Evolutionary conservation across 2,888 invertebrate genomes (phyloP).

Genomic region (Oscheius onirici): DNA sequence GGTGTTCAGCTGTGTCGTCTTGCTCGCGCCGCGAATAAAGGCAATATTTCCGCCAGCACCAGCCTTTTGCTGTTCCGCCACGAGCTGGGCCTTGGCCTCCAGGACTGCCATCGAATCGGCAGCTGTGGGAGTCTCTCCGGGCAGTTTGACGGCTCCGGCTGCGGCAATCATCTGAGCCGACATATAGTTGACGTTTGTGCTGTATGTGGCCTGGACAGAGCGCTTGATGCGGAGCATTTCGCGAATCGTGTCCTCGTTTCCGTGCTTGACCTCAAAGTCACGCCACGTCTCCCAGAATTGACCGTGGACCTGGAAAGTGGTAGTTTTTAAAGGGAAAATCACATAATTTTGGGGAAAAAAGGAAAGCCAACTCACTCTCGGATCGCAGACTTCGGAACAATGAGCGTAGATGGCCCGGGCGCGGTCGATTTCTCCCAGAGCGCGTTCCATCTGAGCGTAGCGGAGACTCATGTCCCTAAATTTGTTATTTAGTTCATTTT

Average conservation of each 20-base stretch:
- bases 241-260: slow-evolving; percentile 98
- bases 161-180: slow-evolving; percentile 94
- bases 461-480: slow-evolving; percentile 91
- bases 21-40: slow-evolving; percentile 79
- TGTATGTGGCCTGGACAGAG: slow-evolving; percentile 84
- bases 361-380: slow-evolving; percentile 80
- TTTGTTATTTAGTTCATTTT: not conserved
- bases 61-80: slow-evolving; percentile 30
- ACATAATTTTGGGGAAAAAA: not conserved
- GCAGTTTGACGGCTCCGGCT: slow-evolving; percentile 34
- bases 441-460: slow-evolving; percentile 97
- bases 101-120: slow-evolving; percentile 29
- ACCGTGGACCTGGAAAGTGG: slow-evolving; percentile 78
- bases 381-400: slow-evolving; percentile 98
- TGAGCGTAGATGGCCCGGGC: slow-evolving; percentile 96
- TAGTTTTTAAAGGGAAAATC: no score
- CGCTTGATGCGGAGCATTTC: slow-evolving; percentile 80
- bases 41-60: slow-evolving; percentile 57
- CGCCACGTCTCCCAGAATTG: slow-evolving; percentile 99
- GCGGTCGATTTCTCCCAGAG: slow-evolving; percentile 95
- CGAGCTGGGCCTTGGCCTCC: slow-evolving; percentile 15
- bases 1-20: slow-evolving; percentile 63
- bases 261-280: slow-evolving; percentile 97
- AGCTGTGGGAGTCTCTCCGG: slow-evolving; percentile 24
- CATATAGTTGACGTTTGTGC: slow-evolving; percentile 99